Percentiles rank a stretch among this genome's conserved stretches.
phyloP scores from a whole-genome alignment of 2,113 vertebrate species.

The Sinosuthora webbiana region DNA sequence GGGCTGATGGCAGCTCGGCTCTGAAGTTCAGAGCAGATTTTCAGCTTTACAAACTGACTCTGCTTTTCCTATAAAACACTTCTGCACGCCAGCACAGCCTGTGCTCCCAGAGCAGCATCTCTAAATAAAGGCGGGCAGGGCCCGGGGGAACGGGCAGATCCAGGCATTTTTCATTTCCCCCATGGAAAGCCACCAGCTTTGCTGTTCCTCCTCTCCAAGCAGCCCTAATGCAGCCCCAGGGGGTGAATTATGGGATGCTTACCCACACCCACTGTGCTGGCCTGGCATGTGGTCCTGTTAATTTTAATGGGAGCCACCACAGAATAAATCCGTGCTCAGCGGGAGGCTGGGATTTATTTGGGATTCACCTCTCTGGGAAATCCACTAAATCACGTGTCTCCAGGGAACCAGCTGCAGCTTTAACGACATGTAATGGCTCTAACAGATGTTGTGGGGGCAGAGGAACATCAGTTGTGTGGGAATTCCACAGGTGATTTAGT shows the following conservation, averaged over 20 bases:
- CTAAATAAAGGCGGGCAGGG: background rate
- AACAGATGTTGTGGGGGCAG: slow-evolving; percentile 31
- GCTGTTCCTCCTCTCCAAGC: background rate
- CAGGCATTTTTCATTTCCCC: background rate
- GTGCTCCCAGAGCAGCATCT: background rate
- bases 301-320: background rate
- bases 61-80: background rate
- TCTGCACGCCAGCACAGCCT: background rate
- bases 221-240: background rate
- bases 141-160: background rate
- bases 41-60: background rate
- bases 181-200: background rate
- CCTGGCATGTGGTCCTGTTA: background rate
- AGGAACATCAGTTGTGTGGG: background rate
- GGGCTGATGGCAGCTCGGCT: background rate
- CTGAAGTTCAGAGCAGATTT: background rate
- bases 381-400: slow-evolving; percentile 6
- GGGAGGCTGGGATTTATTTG: background rate
- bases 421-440: slow-evolving; percentile 30
- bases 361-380: slow-evolving; percentile 13
- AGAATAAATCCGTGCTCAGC: slow-evolving; percentile 34
- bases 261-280: background rate
- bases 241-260: background rate
- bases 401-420: background rate
- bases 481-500: slow-evolving; percentile 6